phyloP scores from a whole-genome alignment of 2,797 vertebrate species.

The Xenops minutus region DNA sequence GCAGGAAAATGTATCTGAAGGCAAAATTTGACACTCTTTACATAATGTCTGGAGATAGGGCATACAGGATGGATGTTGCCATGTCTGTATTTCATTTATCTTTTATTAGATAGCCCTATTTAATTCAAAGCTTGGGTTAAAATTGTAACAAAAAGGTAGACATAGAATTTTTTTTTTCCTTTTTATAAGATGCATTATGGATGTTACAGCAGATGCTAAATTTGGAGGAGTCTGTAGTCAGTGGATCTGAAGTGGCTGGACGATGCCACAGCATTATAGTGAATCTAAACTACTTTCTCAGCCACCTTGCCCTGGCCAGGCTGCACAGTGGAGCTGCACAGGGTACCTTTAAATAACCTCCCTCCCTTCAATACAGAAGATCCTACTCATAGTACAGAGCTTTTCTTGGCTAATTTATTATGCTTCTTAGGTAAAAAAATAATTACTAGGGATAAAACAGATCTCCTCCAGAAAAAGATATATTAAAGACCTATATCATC shows the following conservation, averaged over 20 bases:
- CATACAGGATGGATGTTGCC: neutral
- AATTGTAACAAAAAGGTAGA: neutral
- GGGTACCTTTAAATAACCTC: neutral
- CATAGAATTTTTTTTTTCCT: too few species aligned
- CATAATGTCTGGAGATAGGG: neutral
- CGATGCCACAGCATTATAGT: neutral
- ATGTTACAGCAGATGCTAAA: neutral
- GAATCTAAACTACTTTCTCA: neutral
- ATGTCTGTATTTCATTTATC: neutral
- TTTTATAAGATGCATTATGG: neutral
- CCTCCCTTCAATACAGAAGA: neutral
- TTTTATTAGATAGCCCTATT: neutral
- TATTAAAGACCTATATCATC: neutral
- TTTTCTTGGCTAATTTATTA: neutral
- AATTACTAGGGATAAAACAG: neutral
- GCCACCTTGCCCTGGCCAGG: neutral
- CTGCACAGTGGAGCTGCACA: neutral
- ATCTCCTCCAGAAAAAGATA: neutral
- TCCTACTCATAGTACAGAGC: neutral
- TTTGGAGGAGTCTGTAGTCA: neutral
- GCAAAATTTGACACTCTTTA: neutral
- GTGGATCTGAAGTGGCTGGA: neutral
- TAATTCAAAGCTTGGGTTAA: neutral
- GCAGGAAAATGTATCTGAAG: neutral
- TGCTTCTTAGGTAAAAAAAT: neutral